Percentiles rank a stretch among this genome's conserved stretches.
Evolutionary conservation across 1,140 invertebrate species (phyloP).

Genomic region (Drosophila melanogaster): DNA sequence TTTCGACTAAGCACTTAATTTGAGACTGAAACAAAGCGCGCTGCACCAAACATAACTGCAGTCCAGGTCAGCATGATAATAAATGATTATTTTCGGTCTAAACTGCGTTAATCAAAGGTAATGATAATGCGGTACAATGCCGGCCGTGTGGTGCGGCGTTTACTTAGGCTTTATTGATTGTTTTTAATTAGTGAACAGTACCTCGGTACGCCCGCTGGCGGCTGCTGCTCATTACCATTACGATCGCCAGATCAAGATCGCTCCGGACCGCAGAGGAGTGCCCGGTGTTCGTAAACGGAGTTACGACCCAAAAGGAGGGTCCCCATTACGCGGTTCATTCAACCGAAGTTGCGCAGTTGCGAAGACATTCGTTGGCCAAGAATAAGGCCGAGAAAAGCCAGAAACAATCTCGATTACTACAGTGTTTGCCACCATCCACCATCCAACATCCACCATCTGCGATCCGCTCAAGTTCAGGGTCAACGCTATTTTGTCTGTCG

Average conservation of each 20-base stretch:
- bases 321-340: slow-evolving; percentile 54
- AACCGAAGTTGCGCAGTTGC: slow-evolving; percentile 49
- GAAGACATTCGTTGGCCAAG: slow-evolving; percentile 23
- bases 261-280: slow-evolving; percentile 51
- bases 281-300: slow-evolving; percentile 5
- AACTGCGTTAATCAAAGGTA: slow-evolving; percentile 78
- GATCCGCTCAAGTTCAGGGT: slow-evolving; percentile 64
- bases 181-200: slow-evolving; percentile 76
- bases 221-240: slow-evolving; percentile 56
- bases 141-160: slow-evolving; percentile 25
- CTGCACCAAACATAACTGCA: slow-evolving; percentile 37
- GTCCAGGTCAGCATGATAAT: slow-evolving; percentile 61
- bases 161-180: slow-evolving; percentile 69
- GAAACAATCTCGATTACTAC: neutral
- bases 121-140: slow-evolving; percentile 68
- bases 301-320: slow-evolving; percentile 27
- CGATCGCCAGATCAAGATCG: slow-evolving; percentile 49
- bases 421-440: too few species aligned
- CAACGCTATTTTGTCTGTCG: slow-evolving; percentile 65
- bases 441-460: slow-evolving; percentile 4
- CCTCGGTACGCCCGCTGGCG: slow-evolving; percentile 44
- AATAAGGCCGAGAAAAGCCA: slow-evolving; percentile 11
- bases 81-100: slow-evolving; percentile 78
- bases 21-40: slow-evolving; percentile 28
- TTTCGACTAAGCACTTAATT: slow-evolving; percentile 73